A percentile compares a stretch with the other conserved stretches of the same genome.
These are phyloP conservation scores for Paralvinella palmiformis DNA, from an alignment of 1,140 invertebrate species.

Conservation along the genomic window DNA sequence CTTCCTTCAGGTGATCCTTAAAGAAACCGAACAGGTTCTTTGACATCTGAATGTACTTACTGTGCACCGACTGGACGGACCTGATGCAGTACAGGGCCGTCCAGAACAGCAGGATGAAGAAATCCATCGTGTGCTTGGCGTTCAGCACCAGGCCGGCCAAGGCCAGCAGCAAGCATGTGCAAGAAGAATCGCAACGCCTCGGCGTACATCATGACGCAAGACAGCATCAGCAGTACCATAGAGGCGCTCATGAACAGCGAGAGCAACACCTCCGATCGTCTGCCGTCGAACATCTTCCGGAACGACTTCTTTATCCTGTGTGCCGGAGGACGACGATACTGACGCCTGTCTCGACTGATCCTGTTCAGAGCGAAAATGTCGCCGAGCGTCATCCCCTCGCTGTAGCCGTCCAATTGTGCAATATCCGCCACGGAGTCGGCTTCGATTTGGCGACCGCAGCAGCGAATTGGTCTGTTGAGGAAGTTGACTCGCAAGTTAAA, in stretches of 20 bases:
- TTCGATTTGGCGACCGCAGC: neutral
- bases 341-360: no score
- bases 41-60: constrained; percentile 3
- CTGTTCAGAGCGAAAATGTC: no score
- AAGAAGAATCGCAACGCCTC: neutral
- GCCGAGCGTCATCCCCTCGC: neutral
- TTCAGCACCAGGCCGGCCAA: constrained; percentile 1
- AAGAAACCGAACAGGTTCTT: constrained; percentile 6
- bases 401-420: constrained; percentile 11
- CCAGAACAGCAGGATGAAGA: constrained; percentile 14
- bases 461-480: no score
- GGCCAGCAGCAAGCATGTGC: neutral
- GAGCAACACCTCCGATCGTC: neutral
- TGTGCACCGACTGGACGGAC: neutral
- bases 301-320: no score
- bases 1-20: neutral
- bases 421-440: neutral
- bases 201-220: constrained; percentile 7
- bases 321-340: no score
- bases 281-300: neutral
- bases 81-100: neutral
- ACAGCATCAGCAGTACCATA: neutral
- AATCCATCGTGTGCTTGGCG: neutral
- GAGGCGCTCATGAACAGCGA: neutral
- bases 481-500: constrained; percentile 7